phyloP scores from a whole-genome alignment of 2,113 vertebrate species.

The Mesoclemmys tuberculata region DNA sequence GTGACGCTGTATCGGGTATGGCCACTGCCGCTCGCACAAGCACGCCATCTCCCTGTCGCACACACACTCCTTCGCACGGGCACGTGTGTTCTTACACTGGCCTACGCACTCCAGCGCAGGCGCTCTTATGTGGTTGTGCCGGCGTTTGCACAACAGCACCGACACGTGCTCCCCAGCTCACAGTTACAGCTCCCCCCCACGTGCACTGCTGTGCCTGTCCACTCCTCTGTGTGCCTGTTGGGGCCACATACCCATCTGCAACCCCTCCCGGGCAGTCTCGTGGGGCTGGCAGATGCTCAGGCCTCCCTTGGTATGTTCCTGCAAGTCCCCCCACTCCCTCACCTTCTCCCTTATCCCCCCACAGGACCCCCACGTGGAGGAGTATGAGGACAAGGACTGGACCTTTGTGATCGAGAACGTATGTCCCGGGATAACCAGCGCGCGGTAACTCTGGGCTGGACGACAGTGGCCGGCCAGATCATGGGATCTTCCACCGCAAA shows the following conservation, averaged over 20 bases:
- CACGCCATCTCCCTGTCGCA: not conserved
- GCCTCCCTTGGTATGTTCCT: not conserved
- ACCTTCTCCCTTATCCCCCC: not conserved
- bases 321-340: not conserved
- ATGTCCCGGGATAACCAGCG: constrained; percentile 22
- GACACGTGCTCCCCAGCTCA: not conserved
- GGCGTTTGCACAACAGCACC: not conserved
- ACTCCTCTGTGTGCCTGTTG: not conserved
- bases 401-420: constrained; percentile 93
- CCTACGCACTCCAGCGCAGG: not conserved
- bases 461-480: not conserved
- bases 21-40: not conserved
- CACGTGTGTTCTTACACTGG: not conserved
- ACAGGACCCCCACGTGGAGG: constrained; percentile 87
- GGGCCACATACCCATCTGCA: not conserved
- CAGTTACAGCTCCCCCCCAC: not conserved
- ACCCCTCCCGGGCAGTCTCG: too few species aligned
- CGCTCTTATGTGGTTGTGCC: not conserved
- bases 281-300: not conserved
- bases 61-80: not conserved
- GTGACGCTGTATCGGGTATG: constrained; percentile 92
- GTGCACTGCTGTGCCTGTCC: not conserved
- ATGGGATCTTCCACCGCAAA: not conserved
- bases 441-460: not conserved
- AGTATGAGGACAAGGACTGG: constrained; percentile 94